Conservation (phyloP, 1,140 invertebrate genomes). For the Neodiprion virginianus region DNA sequence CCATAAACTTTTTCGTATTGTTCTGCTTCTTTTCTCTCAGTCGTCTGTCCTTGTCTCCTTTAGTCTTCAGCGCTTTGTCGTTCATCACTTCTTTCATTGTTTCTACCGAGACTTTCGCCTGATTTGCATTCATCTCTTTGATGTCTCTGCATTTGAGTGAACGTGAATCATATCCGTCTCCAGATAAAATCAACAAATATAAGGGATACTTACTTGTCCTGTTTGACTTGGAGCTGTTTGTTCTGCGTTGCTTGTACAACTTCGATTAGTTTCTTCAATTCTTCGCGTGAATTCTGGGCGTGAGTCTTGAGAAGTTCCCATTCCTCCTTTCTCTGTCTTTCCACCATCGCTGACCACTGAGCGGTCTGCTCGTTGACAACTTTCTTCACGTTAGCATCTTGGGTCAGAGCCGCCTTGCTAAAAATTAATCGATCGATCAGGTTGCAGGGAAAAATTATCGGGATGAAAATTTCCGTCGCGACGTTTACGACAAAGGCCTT, state of each 20-base stretch:
- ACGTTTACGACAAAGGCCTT: not conserved
- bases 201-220: slow-evolving; percentile 75
- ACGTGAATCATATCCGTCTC: slow-evolving; percentile 6
- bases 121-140: slow-evolving; percentile 94
- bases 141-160: slow-evolving; percentile 72
- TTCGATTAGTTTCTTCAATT: slow-evolving; percentile 88
- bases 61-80: slow-evolving; percentile 98
- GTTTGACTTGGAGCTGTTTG: slow-evolving; percentile 90
- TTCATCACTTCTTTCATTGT: slow-evolving; percentile 94
- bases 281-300: slow-evolving; percentile 83
- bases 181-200: not conserved
- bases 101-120: slow-evolving; percentile 97
- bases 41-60: slow-evolving; percentile 94
- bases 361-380: slow-evolving; percentile 88
- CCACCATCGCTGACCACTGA: slow-evolving; percentile 93
- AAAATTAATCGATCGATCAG: slow-evolving; percentile 37
- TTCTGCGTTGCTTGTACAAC: slow-evolving; percentile 87
- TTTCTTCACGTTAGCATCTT: slow-evolving; percentile 80
- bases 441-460: slow-evolving; percentile 10
- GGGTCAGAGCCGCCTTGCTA: slow-evolving; percentile 79
- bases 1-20: slow-evolving; percentile 98
- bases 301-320: slow-evolving; percentile 87
- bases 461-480: not conserved
- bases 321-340: slow-evolving; percentile 89
- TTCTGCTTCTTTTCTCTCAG: slow-evolving; percentile 97